These are phyloP conservation scores for Tribolium madens DNA, from an alignment of 1,140 invertebrate species.

Conservation along the genomic window DNA sequence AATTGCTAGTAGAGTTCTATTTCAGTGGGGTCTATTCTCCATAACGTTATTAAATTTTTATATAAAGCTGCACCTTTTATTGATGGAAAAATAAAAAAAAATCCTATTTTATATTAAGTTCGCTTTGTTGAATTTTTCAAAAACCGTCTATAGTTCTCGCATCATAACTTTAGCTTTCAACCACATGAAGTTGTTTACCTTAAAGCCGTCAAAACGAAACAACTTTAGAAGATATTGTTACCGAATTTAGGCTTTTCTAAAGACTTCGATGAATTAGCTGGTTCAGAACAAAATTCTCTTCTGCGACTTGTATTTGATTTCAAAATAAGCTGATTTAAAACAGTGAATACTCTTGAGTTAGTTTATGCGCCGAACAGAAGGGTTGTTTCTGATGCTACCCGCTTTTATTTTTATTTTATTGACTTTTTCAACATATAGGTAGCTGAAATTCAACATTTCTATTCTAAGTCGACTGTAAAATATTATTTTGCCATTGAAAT, in stretches of 20 bases:
- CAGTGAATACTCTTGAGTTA: not conserved
- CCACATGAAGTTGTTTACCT: conserved; percentile 31
- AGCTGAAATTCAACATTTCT: conserved; percentile 14
- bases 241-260: not conserved
- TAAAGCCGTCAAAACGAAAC: conserved; percentile 24
- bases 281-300: not conserved
- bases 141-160: conserved; percentile 3
- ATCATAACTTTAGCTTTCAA: not conserved
- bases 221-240: conserved; percentile 10
- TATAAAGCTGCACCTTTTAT: conserved; percentile 23
- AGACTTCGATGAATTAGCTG: not conserved
- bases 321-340: conserved; percentile 1
- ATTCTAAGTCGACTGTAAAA: conserved; percentile 15
- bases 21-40: not conserved
- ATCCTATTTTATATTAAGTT: conserved; percentile 29
- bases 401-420: conserved; percentile 26
- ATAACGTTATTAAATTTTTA: conserved; percentile 17
- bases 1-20: not conserved
- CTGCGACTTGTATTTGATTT: not conserved
- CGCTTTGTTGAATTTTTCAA: conserved; percentile 25
- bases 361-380: conserved; percentile 1
- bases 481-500: conserved; percentile 10
- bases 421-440: conserved; percentile 24
- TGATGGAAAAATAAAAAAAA: conserved; percentile 9
- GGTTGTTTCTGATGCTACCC: conserved; percentile 2